Evolutionary conservation across 2,888 invertebrate species (phyloP).

Genomic region (Podabrus alpinus): DNA sequence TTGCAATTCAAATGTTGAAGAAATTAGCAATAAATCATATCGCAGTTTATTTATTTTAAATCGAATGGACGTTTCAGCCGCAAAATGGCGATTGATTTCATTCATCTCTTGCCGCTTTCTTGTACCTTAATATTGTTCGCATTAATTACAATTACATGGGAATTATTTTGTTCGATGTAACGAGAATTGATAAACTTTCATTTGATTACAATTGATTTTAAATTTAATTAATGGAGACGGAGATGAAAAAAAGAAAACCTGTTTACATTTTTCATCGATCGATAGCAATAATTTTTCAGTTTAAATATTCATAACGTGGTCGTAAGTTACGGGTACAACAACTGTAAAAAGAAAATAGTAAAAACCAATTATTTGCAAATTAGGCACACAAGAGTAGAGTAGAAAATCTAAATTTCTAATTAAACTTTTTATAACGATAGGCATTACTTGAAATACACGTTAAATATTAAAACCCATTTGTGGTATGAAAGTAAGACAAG

Average conservation of each 20-base stretch:
- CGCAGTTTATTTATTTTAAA: constrained; percentile 35
- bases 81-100: constrained; percentile 30
- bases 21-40: constrained; percentile 35
- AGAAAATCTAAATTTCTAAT: not conserved
- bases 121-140: not conserved
- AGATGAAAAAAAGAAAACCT: not conserved
- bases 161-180: constrained; percentile 6
- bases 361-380: not conserved
- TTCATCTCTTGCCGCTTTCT: constrained; percentile 21
- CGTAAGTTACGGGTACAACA: not conserved
- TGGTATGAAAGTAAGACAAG: not conserved
- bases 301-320: not conserved
- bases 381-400: not conserved
- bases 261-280: not conserved
- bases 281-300: not conserved
- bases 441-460: not conserved
- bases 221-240: not conserved
- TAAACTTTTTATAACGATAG: not conserved
- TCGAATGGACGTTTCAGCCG: constrained; percentile 29
- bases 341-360: not conserved
- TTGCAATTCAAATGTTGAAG: constrained; percentile 23
- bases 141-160: constrained; percentile 22
- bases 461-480: not conserved
- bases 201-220: constrained; percentile 4
- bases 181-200: constrained; percentile 1